Conservation (phyloP, 2,797 vertebrate species). For the Enteromius radiatus region DNA sequence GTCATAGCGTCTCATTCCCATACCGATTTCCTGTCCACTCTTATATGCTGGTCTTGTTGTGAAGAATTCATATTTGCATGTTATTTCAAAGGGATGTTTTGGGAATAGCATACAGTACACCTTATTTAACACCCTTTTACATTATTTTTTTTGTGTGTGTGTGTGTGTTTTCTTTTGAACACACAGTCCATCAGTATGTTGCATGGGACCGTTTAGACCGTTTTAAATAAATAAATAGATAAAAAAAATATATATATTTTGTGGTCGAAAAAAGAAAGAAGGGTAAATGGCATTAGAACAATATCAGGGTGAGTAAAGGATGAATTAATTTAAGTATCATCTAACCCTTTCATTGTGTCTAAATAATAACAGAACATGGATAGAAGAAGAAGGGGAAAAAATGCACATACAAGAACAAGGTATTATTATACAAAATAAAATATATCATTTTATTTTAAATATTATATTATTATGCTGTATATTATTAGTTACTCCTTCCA, state of each 20-base stretch:
- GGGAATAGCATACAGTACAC: not conserved
- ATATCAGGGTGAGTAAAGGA: no score
- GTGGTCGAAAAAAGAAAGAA: not conserved
- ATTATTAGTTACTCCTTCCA: not conserved
- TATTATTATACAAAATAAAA: no score
- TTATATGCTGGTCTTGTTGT: not conserved
- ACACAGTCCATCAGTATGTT: not conserved
- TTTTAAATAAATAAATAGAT: not conserved
- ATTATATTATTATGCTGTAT: not conserved
- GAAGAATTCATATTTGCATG: not conserved
- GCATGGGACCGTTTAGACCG: not conserved
- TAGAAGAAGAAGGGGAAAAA: no score
- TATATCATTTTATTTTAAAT: no score
- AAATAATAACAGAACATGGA: no score
- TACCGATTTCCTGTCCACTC: not conserved
- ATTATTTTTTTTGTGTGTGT: no score
- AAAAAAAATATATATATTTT: not conserved
- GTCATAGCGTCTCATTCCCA: not conserved
- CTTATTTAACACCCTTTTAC: no score
- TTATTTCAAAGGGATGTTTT: not conserved
- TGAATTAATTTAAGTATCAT: no score
- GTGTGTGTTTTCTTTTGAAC: not conserved
- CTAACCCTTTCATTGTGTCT: no score
- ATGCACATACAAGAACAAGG: not conserved
- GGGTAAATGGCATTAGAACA: no score